Evolutionary conservation across 1,140 invertebrate species (phyloP), one percentile per base, ranked within the genome.

Genomic region (Ganaspis sp.): DNA sequence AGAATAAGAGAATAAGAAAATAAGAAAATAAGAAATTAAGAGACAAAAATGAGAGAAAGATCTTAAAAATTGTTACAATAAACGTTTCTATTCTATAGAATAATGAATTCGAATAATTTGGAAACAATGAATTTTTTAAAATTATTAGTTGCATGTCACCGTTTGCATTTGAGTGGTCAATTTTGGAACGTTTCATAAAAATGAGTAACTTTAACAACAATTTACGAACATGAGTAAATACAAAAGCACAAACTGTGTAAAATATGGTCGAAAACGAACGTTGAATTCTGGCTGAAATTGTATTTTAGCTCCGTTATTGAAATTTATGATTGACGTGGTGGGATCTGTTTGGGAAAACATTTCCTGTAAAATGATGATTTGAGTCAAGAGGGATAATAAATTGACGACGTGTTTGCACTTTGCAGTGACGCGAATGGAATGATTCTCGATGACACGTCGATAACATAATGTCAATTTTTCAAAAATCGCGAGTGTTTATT

Each of bases 251-350:
- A 64, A 64, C 11, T 29, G 29, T 64, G 23, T 15, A n/a, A n/a
- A 64, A 29, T 29, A 64, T 26, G 9, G 23, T 29, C 21, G 54
- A 64, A 64, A 26, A 15, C 23, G 58, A 34, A 64, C 58, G 26
- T n/a, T 64, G 23, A 64, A 29, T 64, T 64, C 11, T 34, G 15
- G 26, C 15, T n/a, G 21, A 64, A 64, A 29, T 64, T 64, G 58
- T 64, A 64, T 29, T 29, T 64, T 29, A 64, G 23, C 58, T 64
- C 12, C 11, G 12, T n/a, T 17, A 49, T 29, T 64, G 58, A 64
- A 64, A 64, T 64, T 64, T 64, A 64, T 34, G 58, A 64, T 64
- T 64, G 58, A n/a, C 23, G 29, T 26, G 26, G 12, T 64, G 58
- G 15, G 15, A 29, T 64, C 1, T 29, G 26, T 29, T 26, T 64